Percentiles rank a stretch among this genome's conserved stretches.
Conservation (phyloP, 1,140 invertebrate genomes). For the Hyles euphorbiae region DNA sequence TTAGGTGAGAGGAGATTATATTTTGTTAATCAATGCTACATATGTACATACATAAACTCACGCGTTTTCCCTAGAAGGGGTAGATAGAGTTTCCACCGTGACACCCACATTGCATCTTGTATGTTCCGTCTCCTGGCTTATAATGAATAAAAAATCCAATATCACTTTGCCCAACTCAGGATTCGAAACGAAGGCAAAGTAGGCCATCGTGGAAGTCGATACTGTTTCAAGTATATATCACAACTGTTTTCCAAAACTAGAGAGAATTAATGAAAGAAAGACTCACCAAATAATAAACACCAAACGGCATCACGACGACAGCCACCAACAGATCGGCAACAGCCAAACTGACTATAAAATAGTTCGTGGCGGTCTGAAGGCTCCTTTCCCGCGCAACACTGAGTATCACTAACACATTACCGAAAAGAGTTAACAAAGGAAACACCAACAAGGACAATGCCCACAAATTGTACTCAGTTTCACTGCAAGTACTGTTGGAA, state of each 20-base stretch:
- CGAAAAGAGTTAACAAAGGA: slow-evolving; percentile 95
- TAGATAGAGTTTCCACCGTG: too few relatives aligned
- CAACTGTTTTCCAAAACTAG: background rate
- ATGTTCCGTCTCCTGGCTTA: too few relatives aligned
- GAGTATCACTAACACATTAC: slow-evolving; percentile 96
- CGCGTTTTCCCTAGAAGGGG: too few relatives aligned
- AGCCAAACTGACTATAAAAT: slow-evolving; percentile 98
- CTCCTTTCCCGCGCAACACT: slow-evolving; percentile 93
- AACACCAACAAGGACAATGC: slow-evolving; percentile 91
- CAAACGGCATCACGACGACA: slow-evolving; percentile 98
- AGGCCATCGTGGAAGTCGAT: too few relatives aligned
- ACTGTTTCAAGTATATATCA: too few relatives aligned
- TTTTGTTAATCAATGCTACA: too few relatives aligned
- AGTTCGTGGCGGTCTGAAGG: slow-evolving; percentile 96
- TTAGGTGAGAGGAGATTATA: too few relatives aligned
- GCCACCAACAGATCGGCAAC: slow-evolving; percentile 97
- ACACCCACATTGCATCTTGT: too few relatives aligned
- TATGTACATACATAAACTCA: too few relatives aligned
- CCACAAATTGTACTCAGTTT: slow-evolving; percentile 84
- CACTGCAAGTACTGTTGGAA: slow-evolving; percentile 49
- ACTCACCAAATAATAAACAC: slow-evolving; percentile 96
- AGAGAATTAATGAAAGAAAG: background rate
- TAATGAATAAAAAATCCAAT: too few relatives aligned
- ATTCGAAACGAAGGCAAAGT: too few relatives aligned
- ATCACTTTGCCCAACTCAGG: too few relatives aligned